Evolutionary conservation across 2,113 vertebrate species (phyloP).

Genomic region (Leptocoma aspasia): DNA sequence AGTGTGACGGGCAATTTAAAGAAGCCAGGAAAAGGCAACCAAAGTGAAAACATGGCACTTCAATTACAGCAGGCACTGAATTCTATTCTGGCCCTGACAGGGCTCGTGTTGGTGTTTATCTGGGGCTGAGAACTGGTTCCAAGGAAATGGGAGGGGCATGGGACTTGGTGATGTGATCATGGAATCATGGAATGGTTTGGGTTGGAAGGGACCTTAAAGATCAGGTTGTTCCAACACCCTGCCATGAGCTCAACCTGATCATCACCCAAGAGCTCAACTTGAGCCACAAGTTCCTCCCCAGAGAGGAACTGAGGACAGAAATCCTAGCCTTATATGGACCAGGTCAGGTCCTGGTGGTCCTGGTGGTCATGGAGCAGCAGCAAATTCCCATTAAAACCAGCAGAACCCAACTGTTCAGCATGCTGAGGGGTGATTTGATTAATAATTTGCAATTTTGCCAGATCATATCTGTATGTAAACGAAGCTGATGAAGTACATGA

Average conservation of each 20-base stretch:
- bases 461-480: not conserved
- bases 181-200: not conserved
- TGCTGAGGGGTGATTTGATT: not conserved
- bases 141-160: not conserved
- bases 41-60: not conserved
- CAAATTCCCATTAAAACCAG: not conserved
- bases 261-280: not conserved
- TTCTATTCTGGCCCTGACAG: not conserved
- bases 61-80: not conserved
- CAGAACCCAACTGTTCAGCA: not conserved
- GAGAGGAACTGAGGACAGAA: not conserved
- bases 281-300: not conserved
- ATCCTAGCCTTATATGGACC: not conserved
- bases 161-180: not conserved
- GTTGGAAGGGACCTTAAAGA: not conserved
- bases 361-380: not conserved
- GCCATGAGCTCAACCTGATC: not conserved
- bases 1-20: not conserved
- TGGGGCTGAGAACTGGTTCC: not conserved
- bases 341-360: not conserved
- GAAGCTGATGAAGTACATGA: not conserved
- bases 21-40: not conserved
- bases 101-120: not conserved
- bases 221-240: not conserved
- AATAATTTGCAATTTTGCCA: not conserved